Conservation (phyloP, 2,113 vertebrate species). For the Dipodomys stephensi region DNA sequence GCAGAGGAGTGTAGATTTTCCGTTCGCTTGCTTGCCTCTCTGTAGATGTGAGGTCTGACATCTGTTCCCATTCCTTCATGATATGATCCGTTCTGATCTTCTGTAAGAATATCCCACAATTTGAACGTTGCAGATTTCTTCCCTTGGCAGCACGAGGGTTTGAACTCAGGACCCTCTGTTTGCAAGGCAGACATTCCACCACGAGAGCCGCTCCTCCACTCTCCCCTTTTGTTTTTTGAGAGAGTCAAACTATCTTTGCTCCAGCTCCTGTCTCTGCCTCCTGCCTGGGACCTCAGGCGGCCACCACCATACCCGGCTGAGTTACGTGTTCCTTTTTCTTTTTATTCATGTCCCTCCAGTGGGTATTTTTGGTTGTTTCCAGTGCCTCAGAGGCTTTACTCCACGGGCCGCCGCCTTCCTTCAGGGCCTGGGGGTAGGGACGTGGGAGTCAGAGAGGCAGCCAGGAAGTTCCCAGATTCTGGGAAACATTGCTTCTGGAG, state of each 20-base stretch:
- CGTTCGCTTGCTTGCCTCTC: not conserved
- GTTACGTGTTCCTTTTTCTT: no score
- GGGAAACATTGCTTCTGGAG: not conserved
- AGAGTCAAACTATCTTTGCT: no score
- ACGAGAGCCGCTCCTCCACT: no score
- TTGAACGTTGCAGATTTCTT: not conserved
- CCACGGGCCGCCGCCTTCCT: not conserved
- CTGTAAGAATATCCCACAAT: not conserved
- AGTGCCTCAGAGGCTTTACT: not conserved
- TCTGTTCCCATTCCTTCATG: accelerated
- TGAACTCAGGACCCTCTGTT: no score
- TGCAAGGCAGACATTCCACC: no score
- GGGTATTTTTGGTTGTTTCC: not conserved
- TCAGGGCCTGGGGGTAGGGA: not conserved
- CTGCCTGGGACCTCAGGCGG: no score
- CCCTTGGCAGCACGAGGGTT: no score
- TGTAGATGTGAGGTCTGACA: not conserved
- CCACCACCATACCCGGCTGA: no score
- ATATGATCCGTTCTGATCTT: no score
- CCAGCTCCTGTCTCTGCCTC: no score
- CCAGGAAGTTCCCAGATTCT: not conserved
- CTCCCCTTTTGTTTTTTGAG: no score
- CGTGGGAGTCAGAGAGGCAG: not conserved
- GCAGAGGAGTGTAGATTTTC: not conserved
- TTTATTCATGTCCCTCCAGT: not conserved